phyloP scores from a whole-genome alignment of 1,140 invertebrate genomes.

The Drosophila grimshawi region DNA sequence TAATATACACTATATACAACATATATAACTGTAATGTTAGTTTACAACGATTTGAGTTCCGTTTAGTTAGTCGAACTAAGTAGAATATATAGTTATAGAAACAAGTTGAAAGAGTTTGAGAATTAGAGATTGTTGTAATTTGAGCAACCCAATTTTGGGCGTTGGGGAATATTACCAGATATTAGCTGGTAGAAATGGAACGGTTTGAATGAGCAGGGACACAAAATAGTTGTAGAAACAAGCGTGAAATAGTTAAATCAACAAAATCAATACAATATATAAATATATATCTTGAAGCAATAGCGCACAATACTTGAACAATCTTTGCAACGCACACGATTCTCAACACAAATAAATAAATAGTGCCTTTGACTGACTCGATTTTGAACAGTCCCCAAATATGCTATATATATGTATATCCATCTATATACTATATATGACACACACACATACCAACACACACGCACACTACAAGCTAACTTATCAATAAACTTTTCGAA shows the following conservation, averaged over 20 bases:
- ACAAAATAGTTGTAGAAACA: conserved; percentile 69
- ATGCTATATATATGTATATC: conserved; percentile 25
- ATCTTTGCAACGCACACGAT: conserved; percentile 22
- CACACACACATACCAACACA: conserved; percentile 5
- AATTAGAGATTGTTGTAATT: conserved; percentile 52
- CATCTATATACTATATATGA: conserved; percentile 11
- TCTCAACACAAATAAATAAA: conserved; percentile 44
- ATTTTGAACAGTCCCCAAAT: conserved; percentile 18
- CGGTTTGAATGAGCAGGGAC: conserved; percentile 67
- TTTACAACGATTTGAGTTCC: too few relatives aligned
- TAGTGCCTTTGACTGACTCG: conserved; percentile 73
- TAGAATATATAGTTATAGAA: conserved; percentile 13
- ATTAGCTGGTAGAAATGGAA: not conserved
- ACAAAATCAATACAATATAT: conserved; percentile 8
- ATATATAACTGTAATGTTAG: too few relatives aligned
- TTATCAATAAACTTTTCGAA: conserved; percentile 1
- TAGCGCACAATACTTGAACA: conserved; percentile 37
- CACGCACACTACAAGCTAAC: conserved; percentile 31
- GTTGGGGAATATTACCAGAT: too few relatives aligned
- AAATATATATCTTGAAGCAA: conserved; percentile 15
- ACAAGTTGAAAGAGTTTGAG: conserved; percentile 3
- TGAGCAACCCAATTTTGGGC: conserved; percentile 11
- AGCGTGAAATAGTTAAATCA: conserved; percentile 54
- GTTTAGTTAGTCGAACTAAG: conserved; percentile 37
- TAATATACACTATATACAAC: too few relatives aligned